phyloP scores from a whole-genome alignment of 1,140 invertebrate species.

The Sarcophaga peregrina region DNA sequence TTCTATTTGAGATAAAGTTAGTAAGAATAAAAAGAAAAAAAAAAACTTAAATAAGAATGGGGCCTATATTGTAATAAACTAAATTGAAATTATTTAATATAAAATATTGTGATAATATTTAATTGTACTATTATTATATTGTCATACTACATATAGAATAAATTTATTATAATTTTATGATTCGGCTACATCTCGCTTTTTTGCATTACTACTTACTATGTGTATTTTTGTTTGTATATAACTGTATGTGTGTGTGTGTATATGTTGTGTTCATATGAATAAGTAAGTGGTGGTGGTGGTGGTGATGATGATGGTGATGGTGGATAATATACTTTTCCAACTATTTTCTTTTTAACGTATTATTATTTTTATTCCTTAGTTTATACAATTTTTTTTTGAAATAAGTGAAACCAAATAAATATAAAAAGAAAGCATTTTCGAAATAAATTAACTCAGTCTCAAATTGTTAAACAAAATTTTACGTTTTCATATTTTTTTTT shows the following conservation, averaged over 20 bases:
- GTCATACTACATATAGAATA: constrained; percentile 24
- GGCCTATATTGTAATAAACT: too few relatives aligned
- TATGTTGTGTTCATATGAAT: neutral
- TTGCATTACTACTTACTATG: too few relatives aligned
- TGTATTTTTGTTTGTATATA: neutral
- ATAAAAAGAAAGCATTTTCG: neutral
- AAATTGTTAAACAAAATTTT: constrained; percentile 14
- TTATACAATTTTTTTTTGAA: neutral
- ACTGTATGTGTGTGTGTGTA: neutral
- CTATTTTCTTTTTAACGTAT: neutral
- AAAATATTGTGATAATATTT: constrained; percentile 1
- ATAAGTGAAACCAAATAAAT: neutral
- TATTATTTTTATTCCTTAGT: neutral
- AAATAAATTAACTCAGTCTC: constrained; percentile 17
- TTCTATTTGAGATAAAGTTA: too few relatives aligned
- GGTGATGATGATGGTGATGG: too few relatives aligned
- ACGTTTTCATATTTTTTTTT: neutral
- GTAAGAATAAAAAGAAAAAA: neutral
- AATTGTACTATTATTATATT: constrained; percentile 5
- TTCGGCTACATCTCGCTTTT: neutral
- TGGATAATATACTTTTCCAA: neutral
- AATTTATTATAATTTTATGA: neutral
- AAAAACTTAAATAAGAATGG: neutral
- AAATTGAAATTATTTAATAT: neutral
- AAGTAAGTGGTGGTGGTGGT: neutral